Evolutionary conservation across 1,140 invertebrate genomes (phyloP), one percentile per base, ranked within the genome.

Genomic region (Drosophila trapezifrons): DNA sequence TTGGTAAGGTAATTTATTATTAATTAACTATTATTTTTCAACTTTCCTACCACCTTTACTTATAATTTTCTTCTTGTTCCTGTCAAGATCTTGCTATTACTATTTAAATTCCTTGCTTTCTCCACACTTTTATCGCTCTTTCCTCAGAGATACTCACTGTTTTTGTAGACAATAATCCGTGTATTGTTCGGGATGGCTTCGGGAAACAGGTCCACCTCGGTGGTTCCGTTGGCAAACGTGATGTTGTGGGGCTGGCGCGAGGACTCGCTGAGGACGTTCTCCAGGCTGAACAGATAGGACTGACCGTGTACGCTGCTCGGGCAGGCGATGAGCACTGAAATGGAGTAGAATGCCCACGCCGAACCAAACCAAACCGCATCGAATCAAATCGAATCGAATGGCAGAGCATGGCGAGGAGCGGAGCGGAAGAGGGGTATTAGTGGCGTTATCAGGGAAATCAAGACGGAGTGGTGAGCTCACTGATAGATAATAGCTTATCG

Each of bases 301-400:
- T 91, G 89, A 18, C 60, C 84, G 64, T 80, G 55, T 69, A 60
- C 55, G 32, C 62, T 71, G 56, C 60, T 42, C 62, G 79, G 74
- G 62, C 59, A 65, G 58, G 72, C 76, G 70, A 78, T 78, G 76
- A 91, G 69, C 63, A 91, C 89, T 91, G 90, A 85, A 91, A 91
- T 69, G 67, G 45, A 43, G 65, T 32, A 43, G 46, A 80, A 40
- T 20, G 10, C 8, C 65, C 65, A 66, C 20, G 29, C 46, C 65
- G 62, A 69, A 66, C 65, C 65, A 69, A 66, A 69, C 65, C 65
- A 69, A 69, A 35, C 65, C 65, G 60, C 65, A 69, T 65, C 67
- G 35, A 58, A 70, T 20, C 51, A 29, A 71, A 56, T 70, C 27
- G 62, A 43, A 47, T n/a, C 59, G 59, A 37, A 57, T 18, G 35